Conservation (phyloP, 2,113 vertebrate species). For the Seriola quinqueradiata region DNA sequence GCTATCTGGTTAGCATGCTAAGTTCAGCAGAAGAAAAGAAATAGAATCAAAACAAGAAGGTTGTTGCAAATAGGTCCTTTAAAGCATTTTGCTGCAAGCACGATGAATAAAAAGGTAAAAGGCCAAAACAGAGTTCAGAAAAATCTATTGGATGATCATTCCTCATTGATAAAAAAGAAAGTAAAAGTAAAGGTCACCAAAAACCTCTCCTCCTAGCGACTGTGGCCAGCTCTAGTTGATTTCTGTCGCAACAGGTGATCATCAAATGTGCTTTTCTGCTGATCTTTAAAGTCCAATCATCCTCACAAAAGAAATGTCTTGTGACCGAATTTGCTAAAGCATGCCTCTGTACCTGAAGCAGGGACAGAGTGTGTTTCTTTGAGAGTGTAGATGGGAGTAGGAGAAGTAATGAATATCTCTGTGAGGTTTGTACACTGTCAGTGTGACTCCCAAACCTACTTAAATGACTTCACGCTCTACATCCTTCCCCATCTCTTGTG, state of each 20-base stretch:
- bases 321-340: background rate
- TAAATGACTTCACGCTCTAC: slow-evolving; percentile 81
- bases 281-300: background rate
- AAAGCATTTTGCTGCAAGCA: background rate
- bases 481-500: slow-evolving; percentile 72
- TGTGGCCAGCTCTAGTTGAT: background rate
- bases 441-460: slow-evolving; percentile 67
- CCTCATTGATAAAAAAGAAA: background rate
- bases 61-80: background rate
- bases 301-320: background rate
- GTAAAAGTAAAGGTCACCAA: background rate
- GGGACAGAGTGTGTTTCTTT: background rate
- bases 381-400: background rate
- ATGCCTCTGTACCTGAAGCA: background rate
- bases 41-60: too few species aligned
- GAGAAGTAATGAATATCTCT: slow-evolving; percentile 54
- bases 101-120: background rate
- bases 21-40: too few species aligned
- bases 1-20: too few species aligned
- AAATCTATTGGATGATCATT: background rate
- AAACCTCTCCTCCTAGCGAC: background rate
- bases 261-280: background rate
- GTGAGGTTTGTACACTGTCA: slow-evolving; percentile 48
- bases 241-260: background rate
- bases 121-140: background rate